phyloP scores from a whole-genome alignment of 2,797 vertebrate species.

The Acanthopagrus latus region DNA sequence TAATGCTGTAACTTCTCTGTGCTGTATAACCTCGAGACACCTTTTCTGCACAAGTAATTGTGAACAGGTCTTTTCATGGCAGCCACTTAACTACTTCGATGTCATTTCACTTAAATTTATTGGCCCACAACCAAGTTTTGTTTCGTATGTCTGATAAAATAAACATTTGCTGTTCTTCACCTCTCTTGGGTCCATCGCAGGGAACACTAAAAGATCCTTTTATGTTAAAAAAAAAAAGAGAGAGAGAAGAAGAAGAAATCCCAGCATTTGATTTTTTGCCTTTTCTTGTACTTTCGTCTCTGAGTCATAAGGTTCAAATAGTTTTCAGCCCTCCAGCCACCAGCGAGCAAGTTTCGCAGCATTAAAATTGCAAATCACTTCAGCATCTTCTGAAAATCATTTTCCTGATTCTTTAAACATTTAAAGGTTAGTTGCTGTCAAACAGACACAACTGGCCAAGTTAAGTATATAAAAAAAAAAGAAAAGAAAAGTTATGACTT shows the following conservation, averaged over 20 bases:
- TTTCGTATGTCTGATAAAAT: neutral
- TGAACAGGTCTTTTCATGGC: too few species aligned
- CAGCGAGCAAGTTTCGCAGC: neutral
- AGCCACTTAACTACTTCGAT: too few species aligned
- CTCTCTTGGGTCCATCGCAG: neutral
- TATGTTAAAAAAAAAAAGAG: neutral
- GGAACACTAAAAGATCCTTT: neutral
- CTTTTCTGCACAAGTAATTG: too few species aligned
- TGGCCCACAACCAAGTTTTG: too few species aligned
- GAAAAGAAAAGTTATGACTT: too few species aligned
- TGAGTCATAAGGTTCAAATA: neutral
- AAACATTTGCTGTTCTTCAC: neutral
- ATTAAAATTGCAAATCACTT: slow-evolving; percentile 8
- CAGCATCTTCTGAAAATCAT: neutral
- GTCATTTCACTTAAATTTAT: too few species aligned
- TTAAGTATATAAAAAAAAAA: neutral
- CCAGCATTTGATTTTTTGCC: neutral
- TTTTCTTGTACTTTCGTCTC: neutral
- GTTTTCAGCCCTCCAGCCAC: neutral
- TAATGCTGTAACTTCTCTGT: too few species aligned
- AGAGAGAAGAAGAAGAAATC: too few species aligned
- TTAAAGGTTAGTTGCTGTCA: neutral
- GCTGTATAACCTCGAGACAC: too few species aligned
- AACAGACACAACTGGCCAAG: neutral
- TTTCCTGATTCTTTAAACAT: slow-evolving; percentile 1